Evolutionary conservation across 2,113 vertebrate species (phyloP).

Genomic region (Cyanoderma ruficeps): DNA sequence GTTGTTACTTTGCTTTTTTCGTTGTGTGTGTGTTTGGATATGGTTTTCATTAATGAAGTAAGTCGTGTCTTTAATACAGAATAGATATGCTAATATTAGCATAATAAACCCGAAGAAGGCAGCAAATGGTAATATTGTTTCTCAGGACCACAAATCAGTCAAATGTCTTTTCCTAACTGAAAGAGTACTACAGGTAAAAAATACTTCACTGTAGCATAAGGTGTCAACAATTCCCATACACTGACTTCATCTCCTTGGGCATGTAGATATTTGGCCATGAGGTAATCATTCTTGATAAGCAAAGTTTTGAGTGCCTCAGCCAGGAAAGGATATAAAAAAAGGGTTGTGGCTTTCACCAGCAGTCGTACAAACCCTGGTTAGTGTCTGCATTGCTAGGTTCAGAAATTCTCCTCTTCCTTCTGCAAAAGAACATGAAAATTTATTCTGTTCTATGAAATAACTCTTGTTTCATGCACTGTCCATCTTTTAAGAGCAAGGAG

Average conservation of each 20-base stretch:
- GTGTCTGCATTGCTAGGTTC: not conserved
- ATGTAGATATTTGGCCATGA: not conserved
- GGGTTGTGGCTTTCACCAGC: not conserved
- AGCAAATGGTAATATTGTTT: not conserved
- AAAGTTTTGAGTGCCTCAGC: not conserved
- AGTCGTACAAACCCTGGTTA: not conserved
- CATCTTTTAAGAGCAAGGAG: not conserved
- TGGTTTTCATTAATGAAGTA: not conserved
- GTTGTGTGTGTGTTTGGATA: not conserved
- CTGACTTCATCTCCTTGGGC: not conserved
- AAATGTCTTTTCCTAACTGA: not conserved
- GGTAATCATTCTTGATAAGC: not conserved
- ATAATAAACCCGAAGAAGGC: not conserved
- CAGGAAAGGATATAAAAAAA: not conserved
- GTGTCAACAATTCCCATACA: not conserved
- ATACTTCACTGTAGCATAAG: too few species aligned
- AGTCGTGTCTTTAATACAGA: not conserved
- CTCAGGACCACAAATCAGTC: not conserved
- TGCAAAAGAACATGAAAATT: not conserved
- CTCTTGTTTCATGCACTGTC: not conserved
- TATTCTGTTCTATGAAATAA: not conserved
- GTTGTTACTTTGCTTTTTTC: not conserved
- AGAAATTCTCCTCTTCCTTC: not conserved
- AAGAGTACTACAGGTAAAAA: not conserved
- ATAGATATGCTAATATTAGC: not conserved